phyloP scores from a whole-genome alignment of 2,113 vertebrate species.

The Psophia crepitans region DNA sequence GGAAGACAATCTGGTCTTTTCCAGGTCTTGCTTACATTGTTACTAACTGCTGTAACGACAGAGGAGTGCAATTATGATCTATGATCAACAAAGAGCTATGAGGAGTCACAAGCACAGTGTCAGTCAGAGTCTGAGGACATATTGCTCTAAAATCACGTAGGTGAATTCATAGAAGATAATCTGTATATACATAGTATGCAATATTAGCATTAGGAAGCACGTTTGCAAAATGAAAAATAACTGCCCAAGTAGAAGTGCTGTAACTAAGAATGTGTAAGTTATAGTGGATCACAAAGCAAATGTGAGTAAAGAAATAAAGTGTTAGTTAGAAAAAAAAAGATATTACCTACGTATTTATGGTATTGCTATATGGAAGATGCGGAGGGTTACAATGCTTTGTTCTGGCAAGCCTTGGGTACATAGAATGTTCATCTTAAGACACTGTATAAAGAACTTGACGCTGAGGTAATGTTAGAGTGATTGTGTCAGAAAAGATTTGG shows the following conservation, averaged over 20 bases:
- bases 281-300: background rate
- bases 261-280: background rate
- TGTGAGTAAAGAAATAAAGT: background rate
- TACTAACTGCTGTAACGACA: background rate
- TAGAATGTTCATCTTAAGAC: background rate
- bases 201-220: background rate
- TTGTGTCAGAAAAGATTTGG: no score
- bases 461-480: no score
- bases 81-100: background rate
- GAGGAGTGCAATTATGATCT: background rate
- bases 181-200: background rate
- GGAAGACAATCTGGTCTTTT: background rate
- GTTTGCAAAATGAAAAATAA: background rate
- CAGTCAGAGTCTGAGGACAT: background rate
- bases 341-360: background rate
- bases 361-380: background rate
- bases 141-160: background rate
- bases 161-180: background rate
- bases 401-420: background rate
- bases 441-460: background rate
- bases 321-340: background rate
- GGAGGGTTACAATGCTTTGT: background rate
- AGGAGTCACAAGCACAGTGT: background rate
- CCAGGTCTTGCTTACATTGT: background rate
- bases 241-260: background rate